Base-by-base conservation (phyloP, 2,888 invertebrate genomes). In the Chouioia cunea region DNA sequence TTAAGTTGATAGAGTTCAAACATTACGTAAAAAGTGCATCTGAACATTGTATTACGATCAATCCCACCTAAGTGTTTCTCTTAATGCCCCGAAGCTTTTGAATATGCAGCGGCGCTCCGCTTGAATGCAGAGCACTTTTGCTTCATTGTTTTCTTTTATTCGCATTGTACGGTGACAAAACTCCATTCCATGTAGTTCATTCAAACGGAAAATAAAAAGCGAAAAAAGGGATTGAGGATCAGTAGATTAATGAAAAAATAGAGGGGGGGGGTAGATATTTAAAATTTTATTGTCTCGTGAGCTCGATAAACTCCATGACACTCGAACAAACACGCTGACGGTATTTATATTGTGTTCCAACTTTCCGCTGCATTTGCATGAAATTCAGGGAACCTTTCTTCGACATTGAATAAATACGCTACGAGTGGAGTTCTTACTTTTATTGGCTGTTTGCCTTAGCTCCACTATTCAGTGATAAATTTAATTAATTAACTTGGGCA, bases 401-500 rank as follows among this genome's bases (percentile, higher is more conserved):
- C 47, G 3, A 22, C 36, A 16, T 47, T 58, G 58, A 65, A 65
- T 65, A 58, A 36, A 36, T 36, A 36, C 36, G 12, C 36, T 36
- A 12, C 36, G 36, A 36, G 36, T 36, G 36, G 36, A 36, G 6
- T 12, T 36, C 36, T 36, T 12, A 36, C 10, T 47, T 58, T 65
- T 65, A 58, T 50, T 50, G 12, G 46, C 52, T 36, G 15, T n/a
- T 48, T 48, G 22, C 20, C 22, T 18, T 52, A 15, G 22, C 14
- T 4, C 27, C 53, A 59, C 58, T 59, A 66, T 66, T 12, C 59
- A 46, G 36, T 60, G 60, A 60, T 67, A 54, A 67, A 67, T 67
- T 67, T 60, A 60, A 60, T 67, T 60, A 67, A 67, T 67, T 67
- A 67, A 67, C 67, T 67, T 67, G 53, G 52, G 50, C 65, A 65